phyloP scores from a whole-genome alignment of 2,113 vertebrate genomes.

The Puma concolor region DNA sequence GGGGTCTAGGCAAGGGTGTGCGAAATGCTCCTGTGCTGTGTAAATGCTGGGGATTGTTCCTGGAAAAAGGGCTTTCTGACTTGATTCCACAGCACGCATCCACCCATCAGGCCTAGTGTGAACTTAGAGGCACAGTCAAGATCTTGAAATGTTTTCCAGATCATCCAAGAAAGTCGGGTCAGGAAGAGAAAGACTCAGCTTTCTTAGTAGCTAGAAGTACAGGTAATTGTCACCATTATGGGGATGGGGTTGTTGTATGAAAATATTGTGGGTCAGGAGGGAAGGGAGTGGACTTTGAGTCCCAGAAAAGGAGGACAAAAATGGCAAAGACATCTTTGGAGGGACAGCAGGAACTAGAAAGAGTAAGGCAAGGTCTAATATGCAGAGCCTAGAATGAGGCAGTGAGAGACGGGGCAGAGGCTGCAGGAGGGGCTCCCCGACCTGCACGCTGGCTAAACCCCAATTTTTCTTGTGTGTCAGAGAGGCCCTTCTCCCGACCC shows the following conservation, averaged over 20 bases:
- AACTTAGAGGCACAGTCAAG: neutral
- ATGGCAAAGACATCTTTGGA: neutral
- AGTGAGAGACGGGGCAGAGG: fast-evolving
- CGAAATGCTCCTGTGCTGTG: fast-evolving
- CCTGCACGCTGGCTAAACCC: neutral
- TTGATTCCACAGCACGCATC: neutral
- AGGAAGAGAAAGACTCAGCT: neutral
- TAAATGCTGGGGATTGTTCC: fast-evolving
- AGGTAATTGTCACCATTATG: fast-evolving
- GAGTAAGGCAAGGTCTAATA: neutral
- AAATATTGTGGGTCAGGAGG: neutral
- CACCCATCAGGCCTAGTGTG: neutral
- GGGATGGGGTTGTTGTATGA: neutral
- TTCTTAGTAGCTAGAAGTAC: neutral
- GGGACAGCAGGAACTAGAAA: neutral
- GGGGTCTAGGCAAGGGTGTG: neutral
- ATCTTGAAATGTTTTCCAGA: neutral
- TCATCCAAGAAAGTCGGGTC: neutral
- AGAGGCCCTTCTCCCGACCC: neutral
- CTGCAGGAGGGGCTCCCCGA: no score
- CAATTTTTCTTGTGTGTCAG: neutral
- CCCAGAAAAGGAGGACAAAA: neutral
- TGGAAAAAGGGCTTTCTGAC: neutral
- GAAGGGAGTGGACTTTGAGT: neutral
- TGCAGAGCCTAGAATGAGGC: neutral